These are phyloP conservation scores for Ectemnius cavifrons DNA, from an alignment of 2,888 invertebrate species.

Conservation along the genomic window DNA sequence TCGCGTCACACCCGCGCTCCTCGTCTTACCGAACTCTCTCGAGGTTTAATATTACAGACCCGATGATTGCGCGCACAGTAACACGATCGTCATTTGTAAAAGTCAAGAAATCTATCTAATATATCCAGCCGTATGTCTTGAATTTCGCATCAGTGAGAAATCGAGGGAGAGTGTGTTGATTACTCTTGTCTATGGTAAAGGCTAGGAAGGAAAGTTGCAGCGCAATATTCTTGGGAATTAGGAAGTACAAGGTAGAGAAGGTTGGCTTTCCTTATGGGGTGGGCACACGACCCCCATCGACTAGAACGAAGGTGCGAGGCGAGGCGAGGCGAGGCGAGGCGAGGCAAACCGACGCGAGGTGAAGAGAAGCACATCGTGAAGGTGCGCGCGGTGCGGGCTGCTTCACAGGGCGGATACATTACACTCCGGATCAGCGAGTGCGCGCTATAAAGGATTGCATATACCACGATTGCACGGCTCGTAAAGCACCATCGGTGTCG, in stretches of 20 bases:
- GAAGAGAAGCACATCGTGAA: neutral
- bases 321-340: neutral
- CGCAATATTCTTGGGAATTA: no score
- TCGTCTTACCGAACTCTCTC: no score
- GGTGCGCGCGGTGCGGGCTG: neutral
- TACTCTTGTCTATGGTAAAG: no score
- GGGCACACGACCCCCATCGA: neutral
- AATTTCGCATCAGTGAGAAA: no score
- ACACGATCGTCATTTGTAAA: conserved; percentile 52
- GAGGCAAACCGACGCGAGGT: neutral
- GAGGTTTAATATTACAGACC: conserved; percentile 52
- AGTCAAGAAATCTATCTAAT: conserved; percentile 1
- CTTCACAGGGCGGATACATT: neutral
- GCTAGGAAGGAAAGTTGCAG: no score
- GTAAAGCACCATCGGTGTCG: conserved; percentile 48
- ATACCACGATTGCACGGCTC: conserved; percentile 41
- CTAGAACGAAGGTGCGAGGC: neutral
- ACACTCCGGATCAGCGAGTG: conserved; percentile 23
- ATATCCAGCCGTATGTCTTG: no score
- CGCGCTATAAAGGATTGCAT: conserved; percentile 21
- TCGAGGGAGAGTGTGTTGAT: no score
- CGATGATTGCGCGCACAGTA: conserved; percentile 52
- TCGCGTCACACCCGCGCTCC: no score
- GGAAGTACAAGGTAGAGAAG: no score
- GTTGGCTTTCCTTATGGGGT: no score